Conservation (phyloP, 2,888 invertebrate species). For the Lasius fuliginosus region DNA sequence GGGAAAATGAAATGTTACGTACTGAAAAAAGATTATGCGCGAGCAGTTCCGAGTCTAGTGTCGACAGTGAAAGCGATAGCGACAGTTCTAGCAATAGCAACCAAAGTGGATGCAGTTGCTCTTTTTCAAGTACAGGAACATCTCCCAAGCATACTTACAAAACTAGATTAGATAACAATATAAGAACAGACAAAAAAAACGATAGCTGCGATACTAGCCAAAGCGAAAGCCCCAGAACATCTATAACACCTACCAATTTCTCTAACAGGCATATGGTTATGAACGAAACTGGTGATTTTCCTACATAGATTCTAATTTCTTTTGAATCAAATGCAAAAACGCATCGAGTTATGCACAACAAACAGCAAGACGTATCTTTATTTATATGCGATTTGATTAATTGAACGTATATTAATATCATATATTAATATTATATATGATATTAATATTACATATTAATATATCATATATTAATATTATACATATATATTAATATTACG, state of each 20-base stretch:
- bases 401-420: slow-evolving; percentile 44
- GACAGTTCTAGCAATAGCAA: slow-evolving; percentile 78
- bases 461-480: too few relatives aligned
- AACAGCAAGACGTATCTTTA: neutral
- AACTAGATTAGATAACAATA: slow-evolving; percentile 72
- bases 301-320: slow-evolving; percentile 72
- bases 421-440: too few relatives aligned
- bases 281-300: slow-evolving; percentile 76
- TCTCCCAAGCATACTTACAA: slow-evolving; percentile 69
- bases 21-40: slow-evolving; percentile 68
- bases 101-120: slow-evolving; percentile 78
- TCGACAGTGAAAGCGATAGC: slow-evolving; percentile 88
- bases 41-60: slow-evolving; percentile 84
- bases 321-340: neutral
- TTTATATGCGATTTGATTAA: neutral
- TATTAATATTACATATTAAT: too few relatives aligned
- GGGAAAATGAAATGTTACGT: slow-evolving; percentile 89
- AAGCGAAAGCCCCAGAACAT: slow-evolving; percentile 66
- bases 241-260: slow-evolving; percentile 63
- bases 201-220: slow-evolving; percentile 83
- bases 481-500: slow-evolving; percentile 56
- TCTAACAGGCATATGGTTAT: slow-evolving; percentile 73
- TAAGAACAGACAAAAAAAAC: slow-evolving; percentile 86
- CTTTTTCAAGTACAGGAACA: slow-evolving; percentile 73
- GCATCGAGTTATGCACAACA: neutral